Percentiles rank a stretch among this genome's conserved stretches.
These are phyloP conservation scores for Sorex maritimensis DNA, from an alignment of 2,797 vertebrate genomes.

Conservation along the genomic window DNA sequence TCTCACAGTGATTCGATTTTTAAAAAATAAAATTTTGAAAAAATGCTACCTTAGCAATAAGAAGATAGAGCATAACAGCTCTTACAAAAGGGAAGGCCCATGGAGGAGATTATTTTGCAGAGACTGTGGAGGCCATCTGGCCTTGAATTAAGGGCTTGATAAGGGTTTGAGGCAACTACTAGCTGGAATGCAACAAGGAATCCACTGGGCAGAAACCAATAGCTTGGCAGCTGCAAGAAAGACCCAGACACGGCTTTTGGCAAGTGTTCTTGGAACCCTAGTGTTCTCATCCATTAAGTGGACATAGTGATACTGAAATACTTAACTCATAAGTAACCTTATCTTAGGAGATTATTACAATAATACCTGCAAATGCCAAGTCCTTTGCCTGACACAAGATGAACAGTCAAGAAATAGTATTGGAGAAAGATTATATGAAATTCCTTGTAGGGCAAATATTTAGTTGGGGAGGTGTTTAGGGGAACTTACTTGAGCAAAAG, in stretches of 20 bases:
- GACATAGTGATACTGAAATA: not conserved
- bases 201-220: slow-evolving; percentile 10
- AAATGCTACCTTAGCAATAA: not conserved
- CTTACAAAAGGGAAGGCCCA: slow-evolving; percentile 29
- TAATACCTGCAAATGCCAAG: not conserved
- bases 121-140: slow-evolving; percentile 45
- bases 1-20: no score
- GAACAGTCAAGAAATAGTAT: not conserved
- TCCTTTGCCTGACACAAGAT: not conserved
- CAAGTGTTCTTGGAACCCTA: not conserved
- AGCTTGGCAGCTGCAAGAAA: not conserved
- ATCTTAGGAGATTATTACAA: not conserved
- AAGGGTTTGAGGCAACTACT: not conserved
- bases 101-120: slow-evolving; percentile 37
- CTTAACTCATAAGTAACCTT: not conserved
- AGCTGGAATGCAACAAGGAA: not conserved
- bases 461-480: not conserved
- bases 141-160: not conserved
- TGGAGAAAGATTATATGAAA: not conserved
- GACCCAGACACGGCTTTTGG: not conserved
- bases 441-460: not conserved
- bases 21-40: no score
- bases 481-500: not conserved
- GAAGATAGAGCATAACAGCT: not conserved
- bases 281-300: not conserved